Percentiles rank a stretch among this genome's conserved stretches.
Evolutionary conservation across 2,888 invertebrate species (phyloP).

Genomic region (Phengaris arion): DNA sequence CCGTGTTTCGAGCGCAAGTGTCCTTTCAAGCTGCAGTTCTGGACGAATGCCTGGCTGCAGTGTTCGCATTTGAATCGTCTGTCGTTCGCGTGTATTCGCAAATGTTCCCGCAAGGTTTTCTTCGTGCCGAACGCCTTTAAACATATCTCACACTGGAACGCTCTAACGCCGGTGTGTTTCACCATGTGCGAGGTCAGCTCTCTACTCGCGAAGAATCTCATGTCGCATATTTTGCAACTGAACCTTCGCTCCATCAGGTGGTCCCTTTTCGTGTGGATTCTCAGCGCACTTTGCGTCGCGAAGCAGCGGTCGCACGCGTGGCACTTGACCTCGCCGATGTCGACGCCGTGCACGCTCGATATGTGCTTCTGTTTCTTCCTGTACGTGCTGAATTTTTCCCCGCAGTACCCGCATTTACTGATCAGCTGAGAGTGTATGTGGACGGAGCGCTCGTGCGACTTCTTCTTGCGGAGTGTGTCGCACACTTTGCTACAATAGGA

Average conservation of each 20-base stretch:
- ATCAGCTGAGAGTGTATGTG: slow-evolving; percentile 35
- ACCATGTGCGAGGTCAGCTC: slow-evolving; percentile 55
- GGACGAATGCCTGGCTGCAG: slow-evolving; percentile 46
- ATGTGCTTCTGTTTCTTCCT: slow-evolving; percentile 43
- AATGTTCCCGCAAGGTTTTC: slow-evolving; percentile 53
- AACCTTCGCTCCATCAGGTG: slow-evolving; percentile 42
- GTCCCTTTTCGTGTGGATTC: slow-evolving; percentile 41
- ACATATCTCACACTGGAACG: slow-evolving; percentile 54
- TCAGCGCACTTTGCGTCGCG: slow-evolving; percentile 49
- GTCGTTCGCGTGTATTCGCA: slow-evolving; percentile 47
- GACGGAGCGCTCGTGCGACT: slow-evolving; percentile 41
- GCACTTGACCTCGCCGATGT: slow-evolving; percentile 41
- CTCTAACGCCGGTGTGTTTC: slow-evolving; percentile 49
- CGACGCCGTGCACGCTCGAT: slow-evolving; percentile 41
- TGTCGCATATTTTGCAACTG: slow-evolving; percentile 43
- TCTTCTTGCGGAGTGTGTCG: slow-evolving; percentile 41
- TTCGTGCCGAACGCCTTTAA: slow-evolving; percentile 50
- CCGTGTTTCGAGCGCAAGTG: slow-evolving; percentile 55
- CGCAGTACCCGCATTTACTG: slow-evolving; percentile 48
- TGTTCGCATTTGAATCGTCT: slow-evolving; percentile 47
- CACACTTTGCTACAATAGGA: slow-evolving; percentile 43
- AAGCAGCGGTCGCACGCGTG: slow-evolving; percentile 49
- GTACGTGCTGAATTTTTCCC: slow-evolving; percentile 37
- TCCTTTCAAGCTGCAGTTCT: slow-evolving; percentile 55
- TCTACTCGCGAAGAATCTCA: slow-evolving; percentile 47